Evolutionary conservation across 2,797 vertebrate species (phyloP), one percentile per base, ranked within the genome.

Genomic region (Ispidina picta): DNA sequence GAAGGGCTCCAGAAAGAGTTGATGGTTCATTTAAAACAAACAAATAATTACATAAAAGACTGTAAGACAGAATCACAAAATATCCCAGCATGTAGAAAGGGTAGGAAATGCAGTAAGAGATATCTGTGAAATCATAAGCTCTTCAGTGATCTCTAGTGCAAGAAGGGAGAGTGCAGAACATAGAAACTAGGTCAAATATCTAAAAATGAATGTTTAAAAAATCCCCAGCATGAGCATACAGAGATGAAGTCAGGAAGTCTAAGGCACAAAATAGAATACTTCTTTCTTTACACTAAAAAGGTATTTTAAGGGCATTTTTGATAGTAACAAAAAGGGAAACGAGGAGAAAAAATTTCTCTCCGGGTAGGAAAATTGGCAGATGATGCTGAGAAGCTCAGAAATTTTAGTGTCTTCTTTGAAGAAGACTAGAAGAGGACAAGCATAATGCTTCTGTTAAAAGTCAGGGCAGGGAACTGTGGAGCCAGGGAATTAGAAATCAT

Each of bases 161-260:
- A 93, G 91, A 76, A 86, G 74, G 68, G 44, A 88, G 48, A 25
- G 71, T 41, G 48, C 56, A 84, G 86, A 93, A 84, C 49, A 60
- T 5, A 82, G 71, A 92, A 96, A 93, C 68, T 94, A 92, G 94
- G 94, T 95, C 93, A 95, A 82, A 96, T 91, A 95, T 79, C 95
- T 96, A 90, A 91, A 96, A 96, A 86, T 79, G 88, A 86, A 58
- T 91, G 70, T 76, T 60, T 28, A 89, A 88, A 95, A 39, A 1
- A 0, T 0, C 1, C 70, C 90, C 90, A 91, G 78, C 72, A 8
- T 77, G 88, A 88, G 33, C 54, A 82, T 26, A 31, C 16, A 65
- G 75, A 86, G 56, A 90, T 41, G 81, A 90, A 92, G 86, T 68
- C 74, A 62, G 37, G 56, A 94, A 66, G 6, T 80, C 39, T 75